Conservation (phyloP, 1,140 invertebrate genomes). For the Campoletis sonorensis region DNA sequence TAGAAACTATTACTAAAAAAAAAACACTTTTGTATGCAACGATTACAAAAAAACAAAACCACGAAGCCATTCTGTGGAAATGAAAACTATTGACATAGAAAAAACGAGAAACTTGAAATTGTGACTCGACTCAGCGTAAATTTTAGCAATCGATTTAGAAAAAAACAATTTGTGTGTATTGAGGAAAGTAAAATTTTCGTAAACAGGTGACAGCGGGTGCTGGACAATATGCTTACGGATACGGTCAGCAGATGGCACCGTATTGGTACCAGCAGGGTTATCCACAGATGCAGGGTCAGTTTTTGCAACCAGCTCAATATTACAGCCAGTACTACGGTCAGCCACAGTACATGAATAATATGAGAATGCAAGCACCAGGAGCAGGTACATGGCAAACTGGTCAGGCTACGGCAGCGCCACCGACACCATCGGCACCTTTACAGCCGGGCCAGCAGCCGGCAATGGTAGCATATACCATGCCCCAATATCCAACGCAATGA, state of each 20-base stretch:
- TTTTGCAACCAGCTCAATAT: constrained; percentile 71
- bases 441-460: constrained; percentile 79
- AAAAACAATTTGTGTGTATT: background rate
- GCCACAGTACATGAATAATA: constrained; percentile 76
- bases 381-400: constrained; percentile 77
- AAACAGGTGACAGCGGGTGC: constrained; percentile 73
- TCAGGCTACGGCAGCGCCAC: constrained; percentile 73
- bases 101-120: too few relatives aligned
- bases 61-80: too few relatives aligned
- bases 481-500: constrained; percentile 88
- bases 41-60: too few relatives aligned
- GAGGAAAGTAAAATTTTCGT: constrained; percentile 32
- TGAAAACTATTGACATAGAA: too few relatives aligned
- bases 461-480: constrained; percentile 87
- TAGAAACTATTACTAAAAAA: too few relatives aligned
- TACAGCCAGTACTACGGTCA: constrained; percentile 79
- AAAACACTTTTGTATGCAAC: too few relatives aligned
- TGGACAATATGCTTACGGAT: constrained; percentile 82
- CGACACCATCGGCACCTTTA: constrained; percentile 75
- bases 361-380: constrained; percentile 78
- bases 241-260: constrained; percentile 83
- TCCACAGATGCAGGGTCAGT: constrained; percentile 78
- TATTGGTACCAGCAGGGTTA: constrained; percentile 89
- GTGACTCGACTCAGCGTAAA: too few relatives aligned
- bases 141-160: too few relatives aligned